Conservation (phyloP, 2,888 invertebrate genomes). For the Diadegma fenestrale region DNA sequence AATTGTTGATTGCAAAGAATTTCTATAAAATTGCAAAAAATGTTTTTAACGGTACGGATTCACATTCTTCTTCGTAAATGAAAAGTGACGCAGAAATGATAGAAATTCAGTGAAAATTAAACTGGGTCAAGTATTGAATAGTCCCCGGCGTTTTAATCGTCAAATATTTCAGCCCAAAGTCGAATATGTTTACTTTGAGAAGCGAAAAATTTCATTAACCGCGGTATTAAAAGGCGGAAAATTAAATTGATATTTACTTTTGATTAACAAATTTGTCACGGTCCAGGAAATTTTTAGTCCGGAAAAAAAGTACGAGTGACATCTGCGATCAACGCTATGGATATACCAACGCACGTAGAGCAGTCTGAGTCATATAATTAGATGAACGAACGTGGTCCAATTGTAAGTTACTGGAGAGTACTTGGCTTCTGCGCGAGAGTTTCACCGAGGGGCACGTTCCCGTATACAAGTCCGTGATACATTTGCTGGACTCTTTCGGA, state of each 20-base stretch:
- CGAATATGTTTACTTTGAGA: neutral
- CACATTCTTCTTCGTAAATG: neutral
- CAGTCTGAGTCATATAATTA: slow-evolving; percentile 44
- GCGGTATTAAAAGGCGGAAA: neutral
- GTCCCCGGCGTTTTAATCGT: neutral
- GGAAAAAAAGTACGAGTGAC: slow-evolving; percentile 20
- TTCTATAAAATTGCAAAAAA: neutral
- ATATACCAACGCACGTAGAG: slow-evolving; percentile 1
- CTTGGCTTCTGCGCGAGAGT: slow-evolving; percentile 34
- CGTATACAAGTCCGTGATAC: neutral
- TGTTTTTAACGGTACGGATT: neutral
- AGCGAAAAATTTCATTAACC: neutral
- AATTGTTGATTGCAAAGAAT: neutral
- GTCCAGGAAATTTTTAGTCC: neutral
- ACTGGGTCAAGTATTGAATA: neutral
- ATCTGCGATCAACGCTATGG: neutral
- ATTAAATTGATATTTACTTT: slow-evolving; percentile 7
- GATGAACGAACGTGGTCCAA: slow-evolving; percentile 51
- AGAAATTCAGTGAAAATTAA: neutral
- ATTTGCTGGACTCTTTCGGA: slow-evolving; percentile 32
- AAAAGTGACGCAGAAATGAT: neutral
- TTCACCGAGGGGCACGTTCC: slow-evolving; percentile 13
- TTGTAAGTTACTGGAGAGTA: slow-evolving; percentile 57
- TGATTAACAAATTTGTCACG: neutral
- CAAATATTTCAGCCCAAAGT: neutral